These are phyloP conservation scores for Brevimyrus niger DNA, from an alignment of 2,113 vertebrate species.

Conservation along the genomic window DNA sequence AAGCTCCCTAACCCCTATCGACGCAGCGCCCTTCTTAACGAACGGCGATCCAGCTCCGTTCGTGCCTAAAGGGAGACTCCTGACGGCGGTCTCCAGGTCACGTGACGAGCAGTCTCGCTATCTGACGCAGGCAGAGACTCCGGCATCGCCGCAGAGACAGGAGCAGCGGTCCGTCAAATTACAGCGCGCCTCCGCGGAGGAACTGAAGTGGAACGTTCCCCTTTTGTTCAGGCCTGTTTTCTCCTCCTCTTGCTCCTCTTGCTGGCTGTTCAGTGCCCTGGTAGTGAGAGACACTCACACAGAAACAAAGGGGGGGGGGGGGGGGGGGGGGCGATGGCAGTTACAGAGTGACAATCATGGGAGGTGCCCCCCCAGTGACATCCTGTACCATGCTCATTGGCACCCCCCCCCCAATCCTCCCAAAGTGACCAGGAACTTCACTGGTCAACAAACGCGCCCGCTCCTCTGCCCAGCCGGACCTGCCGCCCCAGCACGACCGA, in stretches of 20 bases:
- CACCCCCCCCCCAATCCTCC: neutral
- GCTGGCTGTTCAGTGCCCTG: constrained; percentile 13
- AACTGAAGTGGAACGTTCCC: constrained; percentile 45
- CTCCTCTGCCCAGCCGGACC: neutral
- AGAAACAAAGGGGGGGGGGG: no score
- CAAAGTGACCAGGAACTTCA: neutral
- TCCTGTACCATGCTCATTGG: neutral
- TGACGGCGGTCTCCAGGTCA: neutral
- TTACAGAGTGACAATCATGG: neutral
- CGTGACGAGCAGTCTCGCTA: constrained; percentile 17
- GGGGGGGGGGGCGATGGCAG: no score
- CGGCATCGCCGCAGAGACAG: constrained; percentile 41
- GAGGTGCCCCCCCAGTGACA: neutral
- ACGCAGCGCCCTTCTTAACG: neutral
- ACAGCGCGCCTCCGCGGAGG: constrained; percentile 40
- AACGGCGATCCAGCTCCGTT: neutral
- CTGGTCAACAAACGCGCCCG: neutral
- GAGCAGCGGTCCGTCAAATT: constrained; percentile 49
- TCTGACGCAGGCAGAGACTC: constrained; percentile 15
- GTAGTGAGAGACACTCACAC: constrained; percentile 19
- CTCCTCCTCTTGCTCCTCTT: neutral
- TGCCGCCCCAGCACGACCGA: neutral
- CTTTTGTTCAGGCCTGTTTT: constrained; percentile 44
- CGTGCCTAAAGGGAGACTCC: neutral
- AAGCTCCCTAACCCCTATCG: neutral